phyloP scores from a whole-genome alignment of 2,113 vertebrate species.

The Microtus ochrogaster region DNA sequence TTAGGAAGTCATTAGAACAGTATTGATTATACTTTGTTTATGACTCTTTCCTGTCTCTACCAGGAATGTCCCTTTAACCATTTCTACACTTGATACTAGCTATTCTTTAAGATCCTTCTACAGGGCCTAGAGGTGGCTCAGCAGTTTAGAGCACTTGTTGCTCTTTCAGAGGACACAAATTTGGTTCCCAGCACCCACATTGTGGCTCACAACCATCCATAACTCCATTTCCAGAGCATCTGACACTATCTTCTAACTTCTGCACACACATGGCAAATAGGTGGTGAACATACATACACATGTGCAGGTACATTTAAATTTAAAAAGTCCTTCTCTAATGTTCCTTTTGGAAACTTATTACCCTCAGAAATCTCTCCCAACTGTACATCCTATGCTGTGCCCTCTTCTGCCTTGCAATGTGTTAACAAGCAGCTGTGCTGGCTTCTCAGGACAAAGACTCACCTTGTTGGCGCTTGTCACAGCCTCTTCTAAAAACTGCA shows the following conservation, averaged over 20 bases:
- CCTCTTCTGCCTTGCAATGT: not conserved
- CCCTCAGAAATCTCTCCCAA: not conserved
- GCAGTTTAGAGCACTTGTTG: not conserved
- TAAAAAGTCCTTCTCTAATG: not conserved
- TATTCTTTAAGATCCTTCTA: not conserved
- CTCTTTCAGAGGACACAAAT: not conserved
- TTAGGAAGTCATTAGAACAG: not conserved
- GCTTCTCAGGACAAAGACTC: not conserved
- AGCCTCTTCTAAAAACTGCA: conserved; percentile 91
- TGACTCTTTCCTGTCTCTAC: not conserved
- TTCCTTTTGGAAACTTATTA: not conserved
- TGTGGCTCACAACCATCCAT: not conserved
- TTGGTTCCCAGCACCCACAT: not conserved
- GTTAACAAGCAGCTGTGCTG: not conserved
- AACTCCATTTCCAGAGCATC: not conserved
- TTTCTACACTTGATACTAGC: not conserved
- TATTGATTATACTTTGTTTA: not conserved
- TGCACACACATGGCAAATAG: not conserved
- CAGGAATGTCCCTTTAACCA: not conserved
- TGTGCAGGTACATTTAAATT: not conserved
- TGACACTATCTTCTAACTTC: not conserved
- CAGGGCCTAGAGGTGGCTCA: not conserved
- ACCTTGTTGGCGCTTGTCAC: conserved; percentile 88
- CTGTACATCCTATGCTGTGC: not conserved
- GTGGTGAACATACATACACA: not conserved